These are phyloP conservation scores for Incurvaria masculella DNA, from an alignment of 2,888 invertebrate species.

Conservation along the genomic window DNA sequence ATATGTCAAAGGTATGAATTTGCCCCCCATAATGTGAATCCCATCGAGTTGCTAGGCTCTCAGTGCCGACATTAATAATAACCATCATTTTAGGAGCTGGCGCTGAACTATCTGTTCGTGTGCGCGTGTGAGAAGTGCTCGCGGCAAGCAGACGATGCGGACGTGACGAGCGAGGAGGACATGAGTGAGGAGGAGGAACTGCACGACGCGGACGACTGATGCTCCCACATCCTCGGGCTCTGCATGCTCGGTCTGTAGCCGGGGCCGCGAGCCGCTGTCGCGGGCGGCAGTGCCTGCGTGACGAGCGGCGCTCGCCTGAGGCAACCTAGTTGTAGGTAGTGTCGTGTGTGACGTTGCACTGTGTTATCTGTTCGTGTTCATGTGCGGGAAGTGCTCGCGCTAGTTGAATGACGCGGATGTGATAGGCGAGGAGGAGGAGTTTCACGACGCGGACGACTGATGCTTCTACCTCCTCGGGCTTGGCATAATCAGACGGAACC, in stretches of 20 bases:
- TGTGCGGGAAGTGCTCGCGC: conserved; percentile 73
- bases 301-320: not conserved
- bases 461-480: conserved; percentile 49
- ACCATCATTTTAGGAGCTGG: conserved; percentile 52
- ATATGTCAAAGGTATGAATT: conserved; percentile 51
- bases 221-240: conserved; percentile 46
- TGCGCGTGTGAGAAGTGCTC: conserved; percentile 82
- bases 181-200: conserved; percentile 51
- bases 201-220: conserved; percentile 47
- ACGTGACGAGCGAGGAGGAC: conserved; percentile 81
- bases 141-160: conserved; percentile 68
- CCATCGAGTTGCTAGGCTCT: too few species aligned
- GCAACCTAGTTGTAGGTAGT: not conserved
- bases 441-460: conserved; percentile 45
- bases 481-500: conserved; percentile 43
- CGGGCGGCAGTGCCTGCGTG: not conserved
- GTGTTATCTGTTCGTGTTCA: conserved; percentile 79
- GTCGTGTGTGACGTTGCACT: conserved; percentile 55
- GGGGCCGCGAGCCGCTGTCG: too few species aligned
- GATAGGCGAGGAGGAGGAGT: conserved; percentile 75
- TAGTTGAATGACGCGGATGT: conserved; percentile 75
- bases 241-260: conserved; percentile 46
- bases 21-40: conserved; percentile 30
- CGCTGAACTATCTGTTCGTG: conserved; percentile 76
- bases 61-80: too few species aligned